Base-by-base conservation (phyloP, 2,888 invertebrate genomes). In the Dysmachus trigonus region DNA sequence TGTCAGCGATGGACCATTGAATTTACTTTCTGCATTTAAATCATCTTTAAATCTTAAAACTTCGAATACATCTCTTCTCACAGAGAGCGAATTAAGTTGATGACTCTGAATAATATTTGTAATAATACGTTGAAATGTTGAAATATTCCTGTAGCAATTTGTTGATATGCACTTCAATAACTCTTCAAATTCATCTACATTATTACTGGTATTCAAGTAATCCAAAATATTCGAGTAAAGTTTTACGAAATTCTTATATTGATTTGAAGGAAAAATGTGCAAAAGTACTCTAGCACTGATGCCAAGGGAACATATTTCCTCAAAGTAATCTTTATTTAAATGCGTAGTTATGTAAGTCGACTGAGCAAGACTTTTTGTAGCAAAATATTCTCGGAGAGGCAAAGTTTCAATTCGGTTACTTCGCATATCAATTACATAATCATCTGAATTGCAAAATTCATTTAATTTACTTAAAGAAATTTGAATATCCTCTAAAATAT, bases 1-100 rank as follows among this genome's bases (percentile, higher is more conserved):
- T 2, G 89, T 89, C 27, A 92, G 74, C 0, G 89, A 86, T 0
- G 91, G 90, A 0, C 92, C 92, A 71, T 88, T 89, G 83, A 91
- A 91, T 3, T 82, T 85, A 2, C 88, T 89, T n/a, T 89, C 88
- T 83, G 90, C 89, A 4, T 86, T 86, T 13, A 91, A 86, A 27
- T 90, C 90, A 7, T 85, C 22, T 10, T 53, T 82, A 15, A 85
- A 83, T 38, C 71, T 79, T n/a, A 84, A 47, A 33, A 47, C 33
- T 5, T 86, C 51, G 33, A 86, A 88, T 0, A 87, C 86, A 79
- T 89, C 89, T 4, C 88, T 87, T 27, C 90, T 90, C 1, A 87
- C 87, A 22, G 90, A 87, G 5, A 92, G 85, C 73, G 90, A 91
- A 13, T 89, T 89, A 73, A 92, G 74, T 31, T 90, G 89, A 82